These are phyloP conservation scores for Cyanistes caeruleus DNA, from an alignment of 2,113 vertebrate species.

Conservation along the genomic window DNA sequence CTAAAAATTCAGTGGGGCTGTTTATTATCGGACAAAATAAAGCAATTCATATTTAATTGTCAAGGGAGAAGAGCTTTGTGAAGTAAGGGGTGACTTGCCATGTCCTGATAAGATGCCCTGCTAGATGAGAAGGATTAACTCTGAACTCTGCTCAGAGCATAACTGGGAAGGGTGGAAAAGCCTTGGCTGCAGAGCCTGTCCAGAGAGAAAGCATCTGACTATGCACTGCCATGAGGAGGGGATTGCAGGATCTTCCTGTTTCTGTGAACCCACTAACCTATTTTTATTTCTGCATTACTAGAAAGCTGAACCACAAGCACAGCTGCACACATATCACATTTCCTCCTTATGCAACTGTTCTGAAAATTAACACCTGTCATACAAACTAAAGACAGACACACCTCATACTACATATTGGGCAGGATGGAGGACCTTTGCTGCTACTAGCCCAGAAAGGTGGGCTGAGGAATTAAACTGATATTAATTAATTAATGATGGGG, in stretches of 20 bases:
- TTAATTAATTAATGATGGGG: neutral
- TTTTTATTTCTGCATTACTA: neutral
- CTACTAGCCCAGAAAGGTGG: neutral
- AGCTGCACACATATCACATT: fast-evolving
- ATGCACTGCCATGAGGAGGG: fast-evolving
- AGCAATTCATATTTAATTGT: neutral
- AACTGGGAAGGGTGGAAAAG: neutral
- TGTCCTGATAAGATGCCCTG: neutral
- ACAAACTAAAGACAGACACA: neutral
- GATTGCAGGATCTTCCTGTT: neutral
- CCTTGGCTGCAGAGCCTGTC: neutral
- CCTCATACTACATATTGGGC: neutral
- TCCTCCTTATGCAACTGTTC: neutral
- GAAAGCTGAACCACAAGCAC: neutral
- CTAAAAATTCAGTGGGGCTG: neutral
- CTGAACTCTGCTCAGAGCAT: neutral
- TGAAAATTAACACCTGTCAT: fast-evolving
- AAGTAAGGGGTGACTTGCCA: neutral
- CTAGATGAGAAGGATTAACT: neutral
- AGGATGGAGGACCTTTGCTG: neutral
- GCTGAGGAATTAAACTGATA: neutral
- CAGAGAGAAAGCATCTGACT: neutral
- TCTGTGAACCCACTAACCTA: neutral
- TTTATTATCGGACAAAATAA: neutral
- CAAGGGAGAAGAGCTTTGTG: neutral